These are phyloP conservation scores for Apis laboriosa DNA, from an alignment of 1,140 invertebrate genomes.

Conservation along the genomic window DNA sequence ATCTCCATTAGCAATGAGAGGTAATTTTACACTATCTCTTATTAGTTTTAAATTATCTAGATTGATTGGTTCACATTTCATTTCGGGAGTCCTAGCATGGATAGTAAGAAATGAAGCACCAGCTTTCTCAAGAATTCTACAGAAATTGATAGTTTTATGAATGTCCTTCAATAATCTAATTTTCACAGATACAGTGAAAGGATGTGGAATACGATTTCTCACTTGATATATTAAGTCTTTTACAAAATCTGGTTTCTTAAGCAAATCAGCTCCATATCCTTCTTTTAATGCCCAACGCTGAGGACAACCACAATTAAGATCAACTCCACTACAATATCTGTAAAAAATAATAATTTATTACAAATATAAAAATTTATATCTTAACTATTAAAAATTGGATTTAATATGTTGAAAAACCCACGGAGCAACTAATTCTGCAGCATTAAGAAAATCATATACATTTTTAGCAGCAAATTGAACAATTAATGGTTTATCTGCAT, in stretches of 20 bases:
- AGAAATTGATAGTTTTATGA: conserved; percentile 86
- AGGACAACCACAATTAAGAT: conserved; percentile 98
- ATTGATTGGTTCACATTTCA: conserved; percentile 90
- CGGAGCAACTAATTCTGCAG: conserved; percentile 91
- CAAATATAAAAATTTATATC: neutral
- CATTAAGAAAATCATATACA: conserved; percentile 90
- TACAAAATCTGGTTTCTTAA: conserved; percentile 92
- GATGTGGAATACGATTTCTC: conserved; percentile 85
- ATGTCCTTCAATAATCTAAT: conserved; percentile 88
- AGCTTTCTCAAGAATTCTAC: conserved; percentile 89
- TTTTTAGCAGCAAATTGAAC: conserved; percentile 97
- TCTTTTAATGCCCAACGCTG: conserved; percentile 96
- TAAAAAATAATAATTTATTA: conserved; percentile 24
- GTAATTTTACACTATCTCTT: conserved; percentile 87
- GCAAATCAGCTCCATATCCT: conserved; percentile 92
- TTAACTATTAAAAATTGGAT: neutral
- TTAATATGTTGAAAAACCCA: conserved; percentile 80
- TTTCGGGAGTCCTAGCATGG: conserved; percentile 94
- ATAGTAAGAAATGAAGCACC: conserved; percentile 94
- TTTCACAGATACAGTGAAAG: conserved; percentile 96
- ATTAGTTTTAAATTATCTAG: conserved; percentile 87
- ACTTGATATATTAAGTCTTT: conserved; percentile 90
- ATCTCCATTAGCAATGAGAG: conserved; percentile 96
- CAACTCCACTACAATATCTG: conserved; percentile 93
- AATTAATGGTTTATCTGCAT: conserved; percentile 90